Evolutionary conservation across 2,888 invertebrate species (phyloP), one percentile per base, ranked within the genome.

Genomic region (Monopis laevigella): DNA sequence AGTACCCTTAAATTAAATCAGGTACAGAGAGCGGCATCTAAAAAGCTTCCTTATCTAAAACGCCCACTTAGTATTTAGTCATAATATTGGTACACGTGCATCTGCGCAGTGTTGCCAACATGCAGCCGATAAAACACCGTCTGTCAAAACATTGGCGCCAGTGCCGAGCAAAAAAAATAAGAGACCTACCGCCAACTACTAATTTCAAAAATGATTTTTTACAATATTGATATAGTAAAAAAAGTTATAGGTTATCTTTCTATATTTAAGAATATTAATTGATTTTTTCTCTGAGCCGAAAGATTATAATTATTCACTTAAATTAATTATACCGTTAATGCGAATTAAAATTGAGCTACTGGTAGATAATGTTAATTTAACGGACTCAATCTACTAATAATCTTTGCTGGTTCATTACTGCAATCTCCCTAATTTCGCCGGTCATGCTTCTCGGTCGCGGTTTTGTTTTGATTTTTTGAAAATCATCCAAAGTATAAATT

Each of bases 141-240:
- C 59, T 63, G 67, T 67, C 68, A 70, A 64, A 69, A 69, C 63
- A 65, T 69, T 66, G 70, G 67, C 67, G 69, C 68, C 70, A 55
- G 46, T 43, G 45, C 46, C 41, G 38, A 32, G 18, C 47, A 51
- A 60, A 59, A 49, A 47, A 44, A 53, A 51, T 47, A 34, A 42
- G 11, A 29, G 5, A 29, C 5, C 24, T 6, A 24, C 24, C 24
- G 7, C 6, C 24, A 6, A 24, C 24, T 8, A 8, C 24, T 8
- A 24, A 24, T 6, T 24, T n/a, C n/a, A n/a, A n/a, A n/a, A n/a
- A n/a, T n/a, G n/a, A n/a, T n/a, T n/a, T n/a, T n/a, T n/a, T n/a
- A n/a, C n/a, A n/a, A n/a, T n/a, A n/a, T n/a, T n/a, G n/a, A n/a
- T n/a, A n/a, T n/a, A n/a, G n/a, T n/a, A n/a, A n/a, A n/a, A n/a